phyloP scores from a whole-genome alignment of 2,797 vertebrate genomes.

The Etheostoma nigrum region DNA sequence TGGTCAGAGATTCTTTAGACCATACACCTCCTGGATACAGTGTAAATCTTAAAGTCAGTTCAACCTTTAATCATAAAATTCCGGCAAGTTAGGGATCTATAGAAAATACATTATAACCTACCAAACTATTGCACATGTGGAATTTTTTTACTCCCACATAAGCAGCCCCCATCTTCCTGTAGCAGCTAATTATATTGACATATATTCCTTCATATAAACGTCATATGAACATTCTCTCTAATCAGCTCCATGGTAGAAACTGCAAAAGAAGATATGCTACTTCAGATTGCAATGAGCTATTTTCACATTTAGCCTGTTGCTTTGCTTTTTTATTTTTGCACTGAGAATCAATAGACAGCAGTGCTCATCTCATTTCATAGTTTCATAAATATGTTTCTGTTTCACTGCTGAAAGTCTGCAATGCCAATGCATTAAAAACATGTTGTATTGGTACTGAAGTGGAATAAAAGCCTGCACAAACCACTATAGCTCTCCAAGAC shows the following conservation, averaged over 20 bases:
- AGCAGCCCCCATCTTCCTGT: not conserved
- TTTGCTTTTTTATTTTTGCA: not conserved
- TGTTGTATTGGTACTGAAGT: constrained; percentile 37
- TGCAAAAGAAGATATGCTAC: not conserved
- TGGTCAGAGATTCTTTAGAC: not conserved
- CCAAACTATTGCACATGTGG: not conserved
- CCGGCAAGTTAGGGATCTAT: not conserved
- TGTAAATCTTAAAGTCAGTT: not conserved
- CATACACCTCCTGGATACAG: not conserved
- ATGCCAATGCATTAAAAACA: not conserved
- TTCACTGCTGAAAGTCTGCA: not conserved
- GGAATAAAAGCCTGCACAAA: constrained; percentile 67
- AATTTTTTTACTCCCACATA: not conserved
- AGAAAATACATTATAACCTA: not conserved
- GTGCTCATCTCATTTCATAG: not conserved
- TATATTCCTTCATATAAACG: not conserved
- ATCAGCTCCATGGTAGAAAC: not conserved
- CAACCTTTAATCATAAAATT: not conserved
- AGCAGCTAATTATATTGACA: not conserved
- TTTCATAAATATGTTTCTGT: not conserved
- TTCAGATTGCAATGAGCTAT: not conserved
- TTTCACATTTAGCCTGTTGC: constrained; percentile 2
- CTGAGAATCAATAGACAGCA: not conserved
- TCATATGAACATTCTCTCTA: not conserved
- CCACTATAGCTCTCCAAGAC: constrained; percentile 48